Evolutionary conservation across 1,140 invertebrate species (phyloP), one percentile per base, ranked within the genome.

Genomic region (Sipha flava): DNA sequence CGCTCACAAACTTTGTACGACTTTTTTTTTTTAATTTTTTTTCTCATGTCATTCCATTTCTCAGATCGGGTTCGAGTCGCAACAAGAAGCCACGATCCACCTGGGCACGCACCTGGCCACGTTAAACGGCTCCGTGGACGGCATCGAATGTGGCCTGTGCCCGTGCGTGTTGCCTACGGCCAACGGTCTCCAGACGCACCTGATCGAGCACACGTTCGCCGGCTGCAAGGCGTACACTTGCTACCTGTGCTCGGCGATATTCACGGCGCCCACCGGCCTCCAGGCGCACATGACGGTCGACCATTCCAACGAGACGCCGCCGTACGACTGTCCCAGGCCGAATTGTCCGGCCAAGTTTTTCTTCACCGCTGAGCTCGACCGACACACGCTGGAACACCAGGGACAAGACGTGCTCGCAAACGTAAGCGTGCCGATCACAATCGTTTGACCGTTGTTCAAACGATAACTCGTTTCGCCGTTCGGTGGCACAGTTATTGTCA

Each of bases 131-230:
- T 77, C 73, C 31, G 73, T 47, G 37, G 81, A 86, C 83, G 84
- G 88, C 68, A 87, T 89, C 70, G 91, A 93, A 82, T 96, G 94
- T 84, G 88, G 91, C 73, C 86, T 95, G 0, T 96, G 94, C 83
- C 86, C 89, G 10, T 88, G 89, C 68, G 85, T 90, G 2, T 90
- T 93, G 29, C 89, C 90, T 23, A 91, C 90, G 23, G 91, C 92
- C 0, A 88, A 91, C 10, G 92, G 94, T 81, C 88, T 97, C 2
- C 95, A 97, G 85, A 90, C 92, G 62, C 95, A 98, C 84, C 87
- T 98, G 45, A 96, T 98, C 70, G 95, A 97, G 82, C 95, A 98
- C 84, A 96, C 93, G 0, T 97, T 96, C 84, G 92, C 91, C 43
- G 93, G 93, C 3, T 93, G 93, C 81, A 85, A 88, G 1, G 91